Evolutionary conservation across 1,140 invertebrate genomes (phyloP).

Genomic region (Manduca sexta): DNA sequence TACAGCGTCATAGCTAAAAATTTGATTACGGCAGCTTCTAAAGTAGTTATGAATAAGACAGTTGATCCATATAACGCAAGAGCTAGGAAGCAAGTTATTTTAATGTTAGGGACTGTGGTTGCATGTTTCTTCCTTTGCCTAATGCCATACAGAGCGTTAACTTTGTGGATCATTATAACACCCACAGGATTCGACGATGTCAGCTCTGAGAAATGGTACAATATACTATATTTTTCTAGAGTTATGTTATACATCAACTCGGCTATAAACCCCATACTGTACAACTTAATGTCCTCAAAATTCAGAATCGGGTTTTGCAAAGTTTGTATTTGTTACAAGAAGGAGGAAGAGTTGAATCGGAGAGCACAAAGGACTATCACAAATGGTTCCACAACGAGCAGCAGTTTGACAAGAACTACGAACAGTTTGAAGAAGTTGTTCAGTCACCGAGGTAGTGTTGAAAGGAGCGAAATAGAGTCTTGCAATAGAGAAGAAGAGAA

Average conservation of each 20-base stretch:
- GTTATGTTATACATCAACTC: constrained; percentile 92
- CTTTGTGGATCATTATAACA: constrained; percentile 83
- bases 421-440: constrained; percentile 65
- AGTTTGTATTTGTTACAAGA: constrained; percentile 75
- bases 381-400: constrained; percentile 74
- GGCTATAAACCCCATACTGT: constrained; percentile 87
- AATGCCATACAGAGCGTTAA: constrained; percentile 88
- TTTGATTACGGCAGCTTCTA: constrained; percentile 78
- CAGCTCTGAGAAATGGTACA: constrained; percentile 83
- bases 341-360: constrained; percentile 44
- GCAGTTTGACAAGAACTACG: constrained; percentile 62
- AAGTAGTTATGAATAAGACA: constrained; percentile 75
- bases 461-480: constrained; percentile 50
- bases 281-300: constrained; percentile 90
- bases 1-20: constrained; percentile 86
- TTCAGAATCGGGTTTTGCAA: constrained; percentile 84
- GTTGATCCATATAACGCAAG: constrained; percentile 76
- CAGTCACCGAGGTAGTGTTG: constrained; percentile 62
- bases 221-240: constrained; percentile 85
- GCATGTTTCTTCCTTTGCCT: constrained; percentile 90
- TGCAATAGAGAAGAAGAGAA: constrained; percentile 40
- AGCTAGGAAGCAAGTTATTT: constrained; percentile 81
- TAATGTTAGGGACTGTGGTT: constrained; percentile 90
- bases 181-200: constrained; percentile 74
- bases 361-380: constrained; percentile 54